Conservation (phyloP, 2,113 vertebrate genomes). For the Tragelaphus buxtoni region DNA sequence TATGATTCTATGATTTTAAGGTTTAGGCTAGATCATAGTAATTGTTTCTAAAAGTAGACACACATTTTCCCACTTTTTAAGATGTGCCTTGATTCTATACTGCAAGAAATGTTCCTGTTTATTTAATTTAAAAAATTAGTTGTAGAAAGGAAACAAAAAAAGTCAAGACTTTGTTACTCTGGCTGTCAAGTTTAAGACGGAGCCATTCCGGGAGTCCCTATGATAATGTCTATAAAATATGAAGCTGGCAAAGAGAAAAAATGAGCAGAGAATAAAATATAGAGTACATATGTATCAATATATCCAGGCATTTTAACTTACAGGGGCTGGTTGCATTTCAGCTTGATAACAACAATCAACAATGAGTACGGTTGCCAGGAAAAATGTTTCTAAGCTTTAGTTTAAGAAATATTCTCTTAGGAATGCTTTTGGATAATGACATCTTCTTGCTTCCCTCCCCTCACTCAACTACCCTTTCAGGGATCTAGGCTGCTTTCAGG, state of each 20-base stretch:
- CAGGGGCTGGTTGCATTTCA: neutral
- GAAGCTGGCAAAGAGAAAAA: slow-evolving; percentile 60
- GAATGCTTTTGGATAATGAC: neutral
- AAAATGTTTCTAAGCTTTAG: neutral
- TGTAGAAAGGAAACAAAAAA: slow-evolving; percentile 68
- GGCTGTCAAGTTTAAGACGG: slow-evolving; percentile 69
- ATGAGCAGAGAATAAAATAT: neutral
- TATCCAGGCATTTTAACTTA: neutral
- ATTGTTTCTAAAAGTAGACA: neutral
- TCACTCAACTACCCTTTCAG: neutral
- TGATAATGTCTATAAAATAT: slow-evolving; percentile 70
- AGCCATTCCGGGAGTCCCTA: slow-evolving; percentile 61
- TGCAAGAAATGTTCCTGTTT: slow-evolving; percentile 59
- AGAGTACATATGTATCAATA: neutral
- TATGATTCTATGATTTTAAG: slow-evolving; percentile 12
- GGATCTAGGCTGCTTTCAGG: neutral
- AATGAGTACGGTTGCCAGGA: neutral
- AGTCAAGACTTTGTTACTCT: slow-evolving; percentile 58
- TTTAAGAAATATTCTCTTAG: neutral
- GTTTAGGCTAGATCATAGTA: neutral
- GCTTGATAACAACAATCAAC: neutral
- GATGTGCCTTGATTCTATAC: slow-evolving; percentile 57
- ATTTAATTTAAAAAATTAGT: slow-evolving; percentile 37
- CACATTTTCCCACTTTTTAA: slow-evolving; percentile 64
- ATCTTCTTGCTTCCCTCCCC: neutral